Base-by-base conservation (phyloP, 2,797 vertebrate species). In the Lateolabrax maculatus region DNA sequence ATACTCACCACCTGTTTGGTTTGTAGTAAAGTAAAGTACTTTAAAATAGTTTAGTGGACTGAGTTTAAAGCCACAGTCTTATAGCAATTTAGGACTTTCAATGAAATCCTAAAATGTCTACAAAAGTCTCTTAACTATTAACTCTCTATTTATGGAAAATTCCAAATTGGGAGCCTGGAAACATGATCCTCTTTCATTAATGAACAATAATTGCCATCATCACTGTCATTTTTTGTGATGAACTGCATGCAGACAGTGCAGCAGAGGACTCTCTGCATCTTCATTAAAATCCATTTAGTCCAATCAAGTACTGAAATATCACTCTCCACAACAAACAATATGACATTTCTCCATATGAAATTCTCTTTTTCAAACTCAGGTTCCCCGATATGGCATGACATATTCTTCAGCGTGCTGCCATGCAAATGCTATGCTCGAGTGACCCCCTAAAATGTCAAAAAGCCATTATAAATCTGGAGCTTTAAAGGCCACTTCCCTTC, bases 401-500 rank as follows among this genome's bases (percentile, higher is more conserved):
- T 67, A 71, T 71, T 63, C 23, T 27, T 39, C 10, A 15, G 5
- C 4, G 2, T 62, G 15, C 56, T 44, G 55, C 55, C 36, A 41
- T 18, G 25, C 27, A 53, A 55, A 75, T 21, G 37, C 52, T 49
- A 16, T 43, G 48, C 52, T 31, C 2, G 1, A 56, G 46, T 48
- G 39, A 73, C 64, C 65, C 37, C 34, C 2, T 74, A 6, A 84
- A 86, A 89, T 76, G 75, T 80, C 78, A 85, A 53, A 86, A 71
- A 49, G 16, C 37, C 68, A 83, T 71, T 70, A 79, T 41, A 71
- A 69, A 65, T 70, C 48, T 87, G 77, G 4, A 34, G 10, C 66
- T 87, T 86, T 29, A 82, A 86, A 85, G 64, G 82, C 66, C 77
- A 75, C 41, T n/a, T 75, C 16, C 62, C 21, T 44, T 79, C 61